phyloP scores from a whole-genome alignment of 2,113 vertebrate genomes.

The Podarcis cretensis region DNA sequence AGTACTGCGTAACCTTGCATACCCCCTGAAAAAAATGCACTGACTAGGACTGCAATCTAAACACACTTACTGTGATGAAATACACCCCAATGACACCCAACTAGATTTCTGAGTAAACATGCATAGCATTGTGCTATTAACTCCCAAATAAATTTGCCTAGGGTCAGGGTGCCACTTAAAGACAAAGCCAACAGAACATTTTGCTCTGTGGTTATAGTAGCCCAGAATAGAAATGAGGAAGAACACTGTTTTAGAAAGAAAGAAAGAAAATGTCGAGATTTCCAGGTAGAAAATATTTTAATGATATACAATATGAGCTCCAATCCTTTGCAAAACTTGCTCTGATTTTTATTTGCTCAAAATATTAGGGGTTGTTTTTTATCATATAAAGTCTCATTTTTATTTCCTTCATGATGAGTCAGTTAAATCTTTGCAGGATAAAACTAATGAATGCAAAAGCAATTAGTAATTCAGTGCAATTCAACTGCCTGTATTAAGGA shows the following conservation, averaged over 20 bases:
- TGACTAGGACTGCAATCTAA: neutral
- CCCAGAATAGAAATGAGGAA: neutral
- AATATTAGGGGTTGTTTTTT: slow-evolving; percentile 1
- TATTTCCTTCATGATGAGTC: slow-evolving; percentile 25
- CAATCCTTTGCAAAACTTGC: slow-evolving; percentile 5
- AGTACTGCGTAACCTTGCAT: no score
- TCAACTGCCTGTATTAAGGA: neutral
- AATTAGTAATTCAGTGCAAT: slow-evolving; percentile 4
- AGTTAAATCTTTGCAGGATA: slow-evolving; percentile 14
- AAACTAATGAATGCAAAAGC: slow-evolving; percentile 15
- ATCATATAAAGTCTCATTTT: neutral
- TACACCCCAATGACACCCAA: neutral
- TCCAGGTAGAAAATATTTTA: neutral
- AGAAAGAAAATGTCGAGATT: neutral
- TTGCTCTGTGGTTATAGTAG: neutral
- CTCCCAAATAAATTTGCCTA: neutral
- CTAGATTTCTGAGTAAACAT: neutral
- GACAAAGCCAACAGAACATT: neutral
- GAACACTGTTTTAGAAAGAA: neutral
- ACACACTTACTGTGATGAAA: neutral
- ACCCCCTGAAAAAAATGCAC: no score
- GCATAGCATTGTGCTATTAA: neutral
- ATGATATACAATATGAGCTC: neutral
- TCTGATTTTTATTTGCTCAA: neutral
- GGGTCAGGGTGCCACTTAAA: neutral